phyloP scores from a whole-genome alignment of 2,113 vertebrate species.

The Aythya baeri region DNA sequence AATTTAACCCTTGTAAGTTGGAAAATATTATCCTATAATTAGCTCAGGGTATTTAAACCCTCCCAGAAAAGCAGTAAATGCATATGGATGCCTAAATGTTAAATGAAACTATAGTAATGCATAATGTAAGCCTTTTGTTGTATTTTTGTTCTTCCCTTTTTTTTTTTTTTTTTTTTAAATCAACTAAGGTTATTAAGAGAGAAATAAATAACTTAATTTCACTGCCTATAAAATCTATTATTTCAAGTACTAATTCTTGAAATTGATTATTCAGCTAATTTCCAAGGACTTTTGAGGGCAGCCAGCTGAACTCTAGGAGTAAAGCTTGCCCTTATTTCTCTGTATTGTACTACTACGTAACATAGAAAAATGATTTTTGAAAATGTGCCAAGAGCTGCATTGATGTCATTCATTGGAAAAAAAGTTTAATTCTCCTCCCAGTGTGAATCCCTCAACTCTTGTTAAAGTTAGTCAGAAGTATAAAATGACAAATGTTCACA shows the following conservation, averaged over 20 bases:
- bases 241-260: slow-evolving; percentile 33
- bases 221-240: slow-evolving; percentile 24
- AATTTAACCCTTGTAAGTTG: slow-evolving; percentile 46
- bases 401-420: background rate
- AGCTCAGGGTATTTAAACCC: slow-evolving; percentile 48
- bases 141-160: background rate
- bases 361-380: slow-evolving; percentile 15
- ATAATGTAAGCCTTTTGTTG: background rate
- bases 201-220: slow-evolving; percentile 58
- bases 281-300: slow-evolving; percentile 16
- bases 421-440: background rate
- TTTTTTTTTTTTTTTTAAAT: background rate
- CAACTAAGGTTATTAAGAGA: background rate
- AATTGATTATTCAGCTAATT: slow-evolving; percentile 22
- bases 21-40: slow-evolving; percentile 64
- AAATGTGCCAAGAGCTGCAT: background rate
- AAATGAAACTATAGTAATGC: slow-evolving; percentile 29
- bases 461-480: background rate
- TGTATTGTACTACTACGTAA: background rate
- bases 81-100: slow-evolving; percentile 27
- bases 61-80: slow-evolving; percentile 44
- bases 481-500: background rate
- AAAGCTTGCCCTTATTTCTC: slow-evolving; percentile 22
- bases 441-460: background rate
- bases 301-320: slow-evolving; percentile 6